Evolutionary conservation across 2,797 vertebrate genomes (phyloP).

Genomic region (Mus spretus): DNA sequence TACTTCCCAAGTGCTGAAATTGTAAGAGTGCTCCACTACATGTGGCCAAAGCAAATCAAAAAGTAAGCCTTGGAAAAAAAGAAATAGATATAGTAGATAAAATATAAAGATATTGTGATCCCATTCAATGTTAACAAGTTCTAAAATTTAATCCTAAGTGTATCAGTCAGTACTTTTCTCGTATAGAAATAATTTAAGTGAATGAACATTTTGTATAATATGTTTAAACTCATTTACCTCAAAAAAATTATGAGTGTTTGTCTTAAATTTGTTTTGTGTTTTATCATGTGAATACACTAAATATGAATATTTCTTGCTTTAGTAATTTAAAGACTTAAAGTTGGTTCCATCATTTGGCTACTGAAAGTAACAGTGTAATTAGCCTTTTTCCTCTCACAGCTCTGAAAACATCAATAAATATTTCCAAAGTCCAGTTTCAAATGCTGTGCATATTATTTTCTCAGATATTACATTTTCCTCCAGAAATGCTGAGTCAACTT

Average conservation of each 20-base stretch:
- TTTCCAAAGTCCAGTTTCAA: neutral
- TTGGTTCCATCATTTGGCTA: neutral
- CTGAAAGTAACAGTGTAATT: neutral
- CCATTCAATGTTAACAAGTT: neutral
- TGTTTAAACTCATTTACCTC: slow-evolving; percentile 4
- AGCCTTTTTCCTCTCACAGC: neutral
- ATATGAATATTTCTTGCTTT: neutral
- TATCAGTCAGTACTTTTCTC: neutral
- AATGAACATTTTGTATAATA: neutral
- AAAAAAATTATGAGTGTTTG: slow-evolving; percentile 18
- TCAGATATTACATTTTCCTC: neutral
- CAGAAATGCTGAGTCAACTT: neutral
- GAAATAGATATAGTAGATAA: slow-evolving; percentile 3
- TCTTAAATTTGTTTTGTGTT: slow-evolving; percentile 5
- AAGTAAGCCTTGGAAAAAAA: neutral
- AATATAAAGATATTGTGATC: slow-evolving; percentile 40
- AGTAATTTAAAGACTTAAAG: neutral
- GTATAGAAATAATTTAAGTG: neutral
- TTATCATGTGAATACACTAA: neutral
- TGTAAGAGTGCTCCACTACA: neutral
- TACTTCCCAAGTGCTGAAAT: neutral
- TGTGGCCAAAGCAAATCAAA: neutral
- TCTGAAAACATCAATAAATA: neutral
- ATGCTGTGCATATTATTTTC: neutral
- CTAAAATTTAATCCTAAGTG: slow-evolving; percentile 24